phyloP scores from a whole-genome alignment of 2,888 invertebrate species.

The Choreutis nemorana region DNA sequence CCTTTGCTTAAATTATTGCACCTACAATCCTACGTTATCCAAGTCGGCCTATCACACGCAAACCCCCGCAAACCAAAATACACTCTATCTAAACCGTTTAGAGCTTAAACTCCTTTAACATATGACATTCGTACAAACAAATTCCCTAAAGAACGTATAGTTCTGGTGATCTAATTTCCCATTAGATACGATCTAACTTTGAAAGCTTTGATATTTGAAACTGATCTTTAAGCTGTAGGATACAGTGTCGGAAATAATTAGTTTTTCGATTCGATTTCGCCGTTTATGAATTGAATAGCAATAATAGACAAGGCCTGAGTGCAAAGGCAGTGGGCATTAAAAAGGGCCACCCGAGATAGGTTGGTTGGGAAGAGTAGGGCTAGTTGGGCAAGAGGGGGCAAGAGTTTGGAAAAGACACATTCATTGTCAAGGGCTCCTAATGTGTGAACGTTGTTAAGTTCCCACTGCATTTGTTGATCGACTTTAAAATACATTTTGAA shows the following conservation, averaged over 20 bases:
- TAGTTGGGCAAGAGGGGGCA: slow-evolving; percentile 19
- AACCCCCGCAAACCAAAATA: slow-evolving; percentile 18
- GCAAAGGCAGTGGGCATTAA: slow-evolving; percentile 37
- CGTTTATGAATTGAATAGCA: slow-evolving; percentile 34
- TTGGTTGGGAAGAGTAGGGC: slow-evolving; percentile 16
- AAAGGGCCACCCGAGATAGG: slow-evolving; percentile 33
- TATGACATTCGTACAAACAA: slow-evolving; percentile 26
- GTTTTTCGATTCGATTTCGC: slow-evolving; percentile 23
- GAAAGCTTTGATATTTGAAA: slow-evolving; percentile 14
- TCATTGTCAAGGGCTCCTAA: slow-evolving; percentile 19
- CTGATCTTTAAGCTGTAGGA: slow-evolving; percentile 7
- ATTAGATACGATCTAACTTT: slow-evolving; percentile 46
- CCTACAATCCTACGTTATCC: slow-evolving; percentile 33
- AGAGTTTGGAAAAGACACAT: slow-evolving; percentile 35
- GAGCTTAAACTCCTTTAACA: slow-evolving; percentile 14
- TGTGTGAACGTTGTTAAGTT: slow-evolving; percentile 19
- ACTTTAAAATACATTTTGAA: too few species aligned
- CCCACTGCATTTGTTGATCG: too few species aligned
- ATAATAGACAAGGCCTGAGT: slow-evolving; percentile 27
- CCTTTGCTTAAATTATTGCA: slow-evolving; percentile 66
- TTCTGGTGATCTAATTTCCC: slow-evolving; percentile 34
- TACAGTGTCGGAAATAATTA: slow-evolving; percentile 20
- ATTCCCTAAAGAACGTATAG: slow-evolving; percentile 46
- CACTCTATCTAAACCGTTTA: slow-evolving; percentile 17
- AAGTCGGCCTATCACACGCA: slow-evolving; percentile 24